Evolutionary conservation across 2,797 vertebrate genomes (phyloP).

Genomic region (Podargus strigoides): DNA sequence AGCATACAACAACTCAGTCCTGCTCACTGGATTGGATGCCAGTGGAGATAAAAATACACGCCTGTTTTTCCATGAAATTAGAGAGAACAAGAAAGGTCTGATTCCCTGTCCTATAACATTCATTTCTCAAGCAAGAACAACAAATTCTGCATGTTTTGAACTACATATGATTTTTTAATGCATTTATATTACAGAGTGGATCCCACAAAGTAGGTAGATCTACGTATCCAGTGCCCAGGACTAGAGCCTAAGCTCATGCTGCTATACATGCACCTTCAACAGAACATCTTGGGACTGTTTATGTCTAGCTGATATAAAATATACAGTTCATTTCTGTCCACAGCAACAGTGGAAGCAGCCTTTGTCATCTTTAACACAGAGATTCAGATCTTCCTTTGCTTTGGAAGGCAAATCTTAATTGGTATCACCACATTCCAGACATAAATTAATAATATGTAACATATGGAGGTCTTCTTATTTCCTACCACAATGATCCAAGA

Average conservation of each 20-base stretch:
- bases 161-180: accelerated
- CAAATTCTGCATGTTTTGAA: background rate
- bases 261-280: background rate
- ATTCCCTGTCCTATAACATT: background rate
- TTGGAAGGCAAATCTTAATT: background rate
- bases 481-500: background rate
- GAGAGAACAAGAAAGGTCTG: background rate
- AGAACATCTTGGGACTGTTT: background rate
- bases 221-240: background rate
- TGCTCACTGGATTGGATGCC: background rate
- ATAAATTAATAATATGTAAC: background rate
- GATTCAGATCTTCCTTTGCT: background rate
- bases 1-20: background rate
- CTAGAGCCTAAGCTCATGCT: background rate
- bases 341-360: background rate
- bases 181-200: background rate
- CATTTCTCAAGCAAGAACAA: background rate
- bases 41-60: background rate
- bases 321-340: background rate
- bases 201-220: background rate
- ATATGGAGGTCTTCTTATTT: background rate
- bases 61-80: background rate
- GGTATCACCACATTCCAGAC: background rate
- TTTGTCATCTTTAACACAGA: background rate
- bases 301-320: background rate